These are phyloP conservation scores for Trichacis sp. DNA, from an alignment of 2,888 invertebrate genomes.

Conservation along the genomic window DNA sequence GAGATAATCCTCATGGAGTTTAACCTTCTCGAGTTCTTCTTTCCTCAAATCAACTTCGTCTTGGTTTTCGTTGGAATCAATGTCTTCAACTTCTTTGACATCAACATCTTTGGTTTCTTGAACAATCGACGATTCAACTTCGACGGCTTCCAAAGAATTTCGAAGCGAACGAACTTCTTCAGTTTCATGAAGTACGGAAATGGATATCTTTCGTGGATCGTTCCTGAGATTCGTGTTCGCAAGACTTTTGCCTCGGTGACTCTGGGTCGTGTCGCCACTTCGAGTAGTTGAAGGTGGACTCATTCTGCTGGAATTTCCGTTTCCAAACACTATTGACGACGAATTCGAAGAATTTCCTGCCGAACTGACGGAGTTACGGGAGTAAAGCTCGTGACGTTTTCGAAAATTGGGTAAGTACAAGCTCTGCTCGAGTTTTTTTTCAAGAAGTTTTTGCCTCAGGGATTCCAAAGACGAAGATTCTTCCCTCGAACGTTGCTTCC, in stretches of 20 bases:
- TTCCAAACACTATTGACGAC: constrained; percentile 2
- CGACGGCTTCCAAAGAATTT: not conserved
- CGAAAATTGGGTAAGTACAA: constrained; percentile 53
- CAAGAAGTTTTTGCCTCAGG: constrained; percentile 50
- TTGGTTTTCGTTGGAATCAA: not conserved
- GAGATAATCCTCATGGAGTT: no score
- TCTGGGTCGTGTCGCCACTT: no score
- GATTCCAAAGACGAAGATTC: constrained; percentile 45
- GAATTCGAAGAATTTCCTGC: constrained; percentile 6
- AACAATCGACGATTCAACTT: not conserved
- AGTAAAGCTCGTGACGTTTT: constrained; percentile 49
- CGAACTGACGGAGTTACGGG: constrained; percentile 32
- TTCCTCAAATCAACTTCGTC: not conserved
- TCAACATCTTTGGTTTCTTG: not conserved
- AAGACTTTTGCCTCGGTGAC: no score
- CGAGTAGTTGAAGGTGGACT: not conserved
- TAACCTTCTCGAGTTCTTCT: no score
- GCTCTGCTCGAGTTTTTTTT: constrained; percentile 54
- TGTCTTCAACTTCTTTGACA: no score
- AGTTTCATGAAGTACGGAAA: no score
- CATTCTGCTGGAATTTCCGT: not conserved
- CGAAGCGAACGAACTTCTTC: constrained; percentile 8
- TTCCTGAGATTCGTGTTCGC: constrained; percentile 51
- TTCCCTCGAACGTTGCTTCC: constrained; percentile 18
- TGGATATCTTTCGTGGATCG: constrained; percentile 4